Conservation (phyloP, 2,113 vertebrate species). For the Amphiprion percula region DNA sequence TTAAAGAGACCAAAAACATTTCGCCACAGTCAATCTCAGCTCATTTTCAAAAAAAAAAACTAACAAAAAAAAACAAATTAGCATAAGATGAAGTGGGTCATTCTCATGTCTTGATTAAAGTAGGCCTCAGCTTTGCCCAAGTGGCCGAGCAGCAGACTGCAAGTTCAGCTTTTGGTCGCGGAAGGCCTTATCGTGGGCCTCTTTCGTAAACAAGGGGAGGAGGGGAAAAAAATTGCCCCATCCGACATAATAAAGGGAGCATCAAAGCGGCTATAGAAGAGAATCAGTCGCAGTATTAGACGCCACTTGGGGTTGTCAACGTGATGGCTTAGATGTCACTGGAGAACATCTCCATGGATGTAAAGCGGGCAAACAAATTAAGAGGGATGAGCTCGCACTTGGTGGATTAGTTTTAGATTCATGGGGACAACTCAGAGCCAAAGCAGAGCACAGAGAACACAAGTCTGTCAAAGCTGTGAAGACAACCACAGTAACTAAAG, state of each 20-base stretch:
- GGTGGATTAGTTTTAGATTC: constrained; percentile 81
- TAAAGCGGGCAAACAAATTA: constrained; percentile 79
- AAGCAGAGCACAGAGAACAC: constrained; percentile 39
- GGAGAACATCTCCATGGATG: constrained; percentile 74
- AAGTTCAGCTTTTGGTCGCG: constrained; percentile 46
- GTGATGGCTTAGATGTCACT: constrained; percentile 80
- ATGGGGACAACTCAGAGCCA: constrained; percentile 52
- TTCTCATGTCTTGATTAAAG: constrained; percentile 74
- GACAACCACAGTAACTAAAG: constrained; percentile 15
- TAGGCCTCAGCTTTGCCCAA: constrained; percentile 67
- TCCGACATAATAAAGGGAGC: constrained; percentile 67
- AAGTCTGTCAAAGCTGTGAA: constrained; percentile 47
- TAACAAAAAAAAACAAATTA: constrained; percentile 50
- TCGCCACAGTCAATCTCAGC: constrained; percentile 42
- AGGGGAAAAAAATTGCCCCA: constrained; percentile 48
- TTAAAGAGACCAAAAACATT: constrained; percentile 38
- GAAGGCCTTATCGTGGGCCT: constrained; percentile 52
- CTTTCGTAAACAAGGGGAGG: constrained; percentile 70
- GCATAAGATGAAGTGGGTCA: constrained; percentile 70
- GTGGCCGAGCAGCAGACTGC: constrained; percentile 68
- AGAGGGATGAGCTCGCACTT: constrained; percentile 79
- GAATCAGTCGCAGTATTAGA: constrained; percentile 75
- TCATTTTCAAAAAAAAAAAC: constrained; percentile 29
- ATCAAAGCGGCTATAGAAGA: constrained; percentile 66
- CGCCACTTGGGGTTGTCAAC: constrained; percentile 76